phyloP scores from a whole-genome alignment of 2,888 invertebrate genomes.

The Zootermopsis nevadensis region DNA sequence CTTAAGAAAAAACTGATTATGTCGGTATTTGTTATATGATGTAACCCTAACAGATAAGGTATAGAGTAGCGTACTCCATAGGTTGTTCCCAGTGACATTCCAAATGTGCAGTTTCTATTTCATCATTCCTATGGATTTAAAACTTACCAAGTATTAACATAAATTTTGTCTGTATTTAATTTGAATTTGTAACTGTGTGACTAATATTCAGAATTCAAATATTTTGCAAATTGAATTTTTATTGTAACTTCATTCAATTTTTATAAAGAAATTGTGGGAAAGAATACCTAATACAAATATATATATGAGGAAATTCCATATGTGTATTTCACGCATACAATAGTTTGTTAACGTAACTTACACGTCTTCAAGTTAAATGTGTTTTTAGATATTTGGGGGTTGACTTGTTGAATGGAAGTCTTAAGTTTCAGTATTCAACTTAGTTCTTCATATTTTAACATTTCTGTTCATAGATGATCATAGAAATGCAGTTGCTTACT shows the following conservation, averaged over 20 bases:
- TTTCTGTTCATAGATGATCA: background rate
- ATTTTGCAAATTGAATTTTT: background rate
- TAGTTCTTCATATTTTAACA: background rate
- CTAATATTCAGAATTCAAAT: background rate
- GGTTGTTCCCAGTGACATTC: conserved; percentile 11
- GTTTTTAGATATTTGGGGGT: no score
- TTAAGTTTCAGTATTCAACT: no score
- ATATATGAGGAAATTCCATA: no score
- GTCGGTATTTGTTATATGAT: background rate
- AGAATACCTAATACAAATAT: no score
- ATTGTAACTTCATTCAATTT: background rate
- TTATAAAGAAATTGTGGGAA: no score
- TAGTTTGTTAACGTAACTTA: no score
- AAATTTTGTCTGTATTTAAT: background rate
- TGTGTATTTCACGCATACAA: no score
- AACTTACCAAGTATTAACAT: background rate
- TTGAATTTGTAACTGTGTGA: background rate
- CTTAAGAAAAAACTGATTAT: no score
- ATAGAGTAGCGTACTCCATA: background rate
- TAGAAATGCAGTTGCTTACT: background rate
- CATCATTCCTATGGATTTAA: conserved; percentile 5
- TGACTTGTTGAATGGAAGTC: no score
- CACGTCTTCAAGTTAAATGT: no score
- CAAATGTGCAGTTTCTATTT: background rate
- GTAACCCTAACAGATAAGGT: background rate